Evolutionary conservation across 2,113 vertebrate species (phyloP).

Genomic region (Oxyruncus cristatus): DNA sequence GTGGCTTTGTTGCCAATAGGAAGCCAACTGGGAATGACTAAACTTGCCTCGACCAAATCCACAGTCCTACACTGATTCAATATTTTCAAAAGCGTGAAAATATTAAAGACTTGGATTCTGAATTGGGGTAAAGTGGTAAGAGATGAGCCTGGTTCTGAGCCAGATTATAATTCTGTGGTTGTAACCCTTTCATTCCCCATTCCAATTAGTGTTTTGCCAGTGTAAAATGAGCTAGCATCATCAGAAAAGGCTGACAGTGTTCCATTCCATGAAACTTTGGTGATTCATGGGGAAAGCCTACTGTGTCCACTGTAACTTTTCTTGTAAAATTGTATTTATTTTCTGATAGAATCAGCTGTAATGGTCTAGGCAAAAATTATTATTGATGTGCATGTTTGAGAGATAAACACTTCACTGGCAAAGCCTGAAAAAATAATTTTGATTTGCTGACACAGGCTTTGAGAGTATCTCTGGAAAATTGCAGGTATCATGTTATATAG

Average conservation of each 20-base stretch:
- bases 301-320: neutral
- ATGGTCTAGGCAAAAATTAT: neutral
- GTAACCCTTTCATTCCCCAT: neutral
- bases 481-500: neutral
- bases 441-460: neutral
- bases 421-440: neutral
- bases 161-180: neutral
- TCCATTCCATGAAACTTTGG: neutral
- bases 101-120: neutral
- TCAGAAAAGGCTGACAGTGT: neutral
- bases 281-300: neutral
- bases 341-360: neutral
- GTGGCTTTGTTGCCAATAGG: neutral
- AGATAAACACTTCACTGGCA: neutral
- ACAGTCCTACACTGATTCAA: neutral
- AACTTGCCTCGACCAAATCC: neutral
- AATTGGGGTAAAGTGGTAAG: neutral
- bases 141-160: neutral
- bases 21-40: neutral
- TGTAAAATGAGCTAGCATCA: neutral
- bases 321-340: neutral
- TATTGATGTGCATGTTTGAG: neutral
- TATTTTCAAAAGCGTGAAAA: neutral
- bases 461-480: neutral
- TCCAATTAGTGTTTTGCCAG: neutral